phyloP scores from a whole-genome alignment of 2,797 vertebrate genomes.

The Pangasius larnaudii region DNA sequence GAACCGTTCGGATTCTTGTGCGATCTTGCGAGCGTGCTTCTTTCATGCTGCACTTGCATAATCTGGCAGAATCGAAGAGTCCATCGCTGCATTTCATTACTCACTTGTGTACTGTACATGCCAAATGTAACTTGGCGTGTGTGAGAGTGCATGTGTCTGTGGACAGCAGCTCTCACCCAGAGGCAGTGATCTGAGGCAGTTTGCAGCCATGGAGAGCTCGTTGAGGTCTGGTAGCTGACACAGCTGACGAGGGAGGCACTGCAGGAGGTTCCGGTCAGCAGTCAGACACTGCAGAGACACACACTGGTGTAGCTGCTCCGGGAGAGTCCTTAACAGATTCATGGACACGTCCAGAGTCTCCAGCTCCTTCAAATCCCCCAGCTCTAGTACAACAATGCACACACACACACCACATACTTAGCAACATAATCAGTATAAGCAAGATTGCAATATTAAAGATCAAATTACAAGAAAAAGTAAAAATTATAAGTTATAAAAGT shows the following conservation, averaged over 20 bases:
- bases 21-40: not conserved
- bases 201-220: slow-evolving; percentile 95
- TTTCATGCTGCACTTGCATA: slow-evolving; percentile 15
- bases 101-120: not conserved
- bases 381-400: slow-evolving; percentile 73
- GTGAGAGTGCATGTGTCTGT: not conserved
- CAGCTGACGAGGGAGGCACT: slow-evolving; percentile 88
- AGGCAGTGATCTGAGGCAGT: slow-evolving; percentile 88
- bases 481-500: not conserved
- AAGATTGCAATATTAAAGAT: not conserved
- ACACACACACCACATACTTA: not conserved
- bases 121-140: not conserved
- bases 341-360: slow-evolving; percentile 93
- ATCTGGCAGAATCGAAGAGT: not conserved
- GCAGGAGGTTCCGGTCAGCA: slow-evolving; percentile 89
- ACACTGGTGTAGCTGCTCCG: slow-evolving; percentile 89
- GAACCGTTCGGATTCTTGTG: slow-evolving; percentile 15
- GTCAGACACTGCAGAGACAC: slow-evolving; percentile 91
- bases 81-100: not conserved
- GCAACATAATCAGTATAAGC: slow-evolving; percentile 2
- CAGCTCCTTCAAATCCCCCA: slow-evolving; percentile 90
- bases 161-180: slow-evolving; percentile 79
- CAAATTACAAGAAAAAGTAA: not conserved
- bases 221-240: slow-evolving; percentile 94
- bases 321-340: slow-evolving; percentile 87